Percentiles rank a stretch among this genome's conserved stretches.
phyloP scores from a whole-genome alignment of 2,113 vertebrate genomes.

The Rhinopithecus roxellana region DNA sequence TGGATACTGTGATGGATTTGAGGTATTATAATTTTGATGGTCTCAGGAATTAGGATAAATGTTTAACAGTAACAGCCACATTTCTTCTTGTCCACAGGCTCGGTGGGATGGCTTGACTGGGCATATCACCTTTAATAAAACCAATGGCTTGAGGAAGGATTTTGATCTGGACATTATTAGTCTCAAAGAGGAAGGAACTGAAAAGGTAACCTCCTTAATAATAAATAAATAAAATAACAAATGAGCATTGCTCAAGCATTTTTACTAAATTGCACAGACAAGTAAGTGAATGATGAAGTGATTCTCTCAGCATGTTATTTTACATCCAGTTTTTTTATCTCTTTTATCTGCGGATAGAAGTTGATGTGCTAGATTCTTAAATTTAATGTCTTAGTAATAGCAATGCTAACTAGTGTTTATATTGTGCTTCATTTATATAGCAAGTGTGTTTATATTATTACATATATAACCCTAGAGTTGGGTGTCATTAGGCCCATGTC shows the following conservation, averaged over 20 bases:
- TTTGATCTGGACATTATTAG: constrained; percentile 99
- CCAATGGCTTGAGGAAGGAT: constrained; percentile 94
- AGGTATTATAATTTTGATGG: fast-evolving
- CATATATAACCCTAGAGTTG: neutral
- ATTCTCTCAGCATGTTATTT: neutral
- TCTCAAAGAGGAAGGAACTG: constrained; percentile 96
- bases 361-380: neutral
- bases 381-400: neutral
- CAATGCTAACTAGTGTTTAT: neutral
- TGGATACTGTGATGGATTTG: neutral
- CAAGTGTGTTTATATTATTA: neutral
- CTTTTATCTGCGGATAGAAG: neutral
- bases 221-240: neutral
- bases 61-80: constrained; percentile 18
- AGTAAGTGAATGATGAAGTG: neutral
- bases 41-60: neutral
- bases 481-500: neutral
- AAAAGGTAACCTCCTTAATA: constrained; percentile 90
- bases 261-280: neutral
- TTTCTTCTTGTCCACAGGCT: constrained; percentile 84
- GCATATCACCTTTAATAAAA: constrained; percentile 96
- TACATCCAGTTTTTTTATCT: neutral
- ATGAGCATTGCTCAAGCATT: neutral
- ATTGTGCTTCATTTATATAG: neutral
- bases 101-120: constrained; percentile 97